These are phyloP conservation scores for Phalanger gymnotis DNA, from an alignment of 2,797 vertebrate species.

Conservation along the genomic window DNA sequence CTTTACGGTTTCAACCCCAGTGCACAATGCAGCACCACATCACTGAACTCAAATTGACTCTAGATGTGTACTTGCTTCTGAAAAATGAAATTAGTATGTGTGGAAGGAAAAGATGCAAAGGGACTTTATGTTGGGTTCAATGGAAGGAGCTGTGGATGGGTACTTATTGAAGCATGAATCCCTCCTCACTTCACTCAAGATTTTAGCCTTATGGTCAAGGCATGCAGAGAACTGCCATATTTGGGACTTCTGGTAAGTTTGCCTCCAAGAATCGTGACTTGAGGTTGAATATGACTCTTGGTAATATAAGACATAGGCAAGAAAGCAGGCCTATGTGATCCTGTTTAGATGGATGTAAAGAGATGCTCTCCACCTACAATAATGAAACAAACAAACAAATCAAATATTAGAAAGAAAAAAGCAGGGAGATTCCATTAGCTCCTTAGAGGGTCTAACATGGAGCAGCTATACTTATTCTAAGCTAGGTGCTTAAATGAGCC, in stretches of 20 bases:
- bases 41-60: background rate
- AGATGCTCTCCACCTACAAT: background rate
- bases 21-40: background rate
- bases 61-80: background rate
- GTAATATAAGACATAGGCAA: background rate
- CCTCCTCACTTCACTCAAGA: background rate
- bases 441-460: background rate
- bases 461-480: background rate
- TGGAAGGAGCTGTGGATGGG: background rate
- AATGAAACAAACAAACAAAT: background rate
- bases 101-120: background rate
- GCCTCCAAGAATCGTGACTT: background rate
- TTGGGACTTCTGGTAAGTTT: background rate
- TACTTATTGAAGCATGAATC: background rate
- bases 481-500: background rate
- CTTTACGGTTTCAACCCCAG: background rate
- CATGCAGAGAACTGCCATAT: background rate
- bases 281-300: background rate
- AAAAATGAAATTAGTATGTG: background rate
- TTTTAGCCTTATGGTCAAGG: background rate
- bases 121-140: background rate
- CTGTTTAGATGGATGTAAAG: background rate
- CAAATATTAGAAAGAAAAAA: background rate
- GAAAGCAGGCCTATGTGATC: background rate
- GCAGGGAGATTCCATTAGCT: background rate